Base-by-base conservation (phyloP, 2,888 invertebrate genomes). In the Drosophila yooni region DNA sequence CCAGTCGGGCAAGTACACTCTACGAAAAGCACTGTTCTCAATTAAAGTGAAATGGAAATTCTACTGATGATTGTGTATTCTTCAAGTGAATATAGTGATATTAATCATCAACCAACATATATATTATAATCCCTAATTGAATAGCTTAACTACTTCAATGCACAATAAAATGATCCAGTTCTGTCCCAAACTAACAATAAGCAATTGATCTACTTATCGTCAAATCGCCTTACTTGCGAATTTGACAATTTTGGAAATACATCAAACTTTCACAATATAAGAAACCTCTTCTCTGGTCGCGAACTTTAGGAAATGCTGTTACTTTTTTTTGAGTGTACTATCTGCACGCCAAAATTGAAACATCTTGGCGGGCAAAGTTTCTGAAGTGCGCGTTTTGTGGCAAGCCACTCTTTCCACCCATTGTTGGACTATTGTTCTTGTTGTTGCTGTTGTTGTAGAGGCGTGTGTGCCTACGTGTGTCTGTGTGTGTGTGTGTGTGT, bases 331-430 rank as follows among this genome's bases (percentile, higher is more conserved):
- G 13, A n/a, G 56, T 56, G 38, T 38, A 58, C 75, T 74, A 60
- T 56, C 59, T 66, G n/a, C 68, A 56, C 25, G 51, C 43, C 34
- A 4, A 69, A 74, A 81, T 74, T 70, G 70, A 84, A 75, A 82
- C 71, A 78, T 87, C 80, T 84, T 81, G 73, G 80, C 81, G 83
- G 78, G 75, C 59, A 64, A 53, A 48, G 50, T 69, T 65, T 76
- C 72, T 74, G 76, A 82, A 84, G 79, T 71, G 76, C 65, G 68
- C 74, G 51, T 65, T 72, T 67, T 71, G 38, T 62, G 58, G 76
- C 60, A 56, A 53, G 74, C 52, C 68, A 40, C 31, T 48, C 40
- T 27, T 31, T 4, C 76, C 74, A 43, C 69, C 58, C 79, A 64
- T 25, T 43, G 48, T 33, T 43, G 48, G 29, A 29, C 43, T 38